Evolutionary conservation across 2,888 invertebrate genomes (phyloP).

Genomic region (Yponomeuta cagnagella): DNA sequence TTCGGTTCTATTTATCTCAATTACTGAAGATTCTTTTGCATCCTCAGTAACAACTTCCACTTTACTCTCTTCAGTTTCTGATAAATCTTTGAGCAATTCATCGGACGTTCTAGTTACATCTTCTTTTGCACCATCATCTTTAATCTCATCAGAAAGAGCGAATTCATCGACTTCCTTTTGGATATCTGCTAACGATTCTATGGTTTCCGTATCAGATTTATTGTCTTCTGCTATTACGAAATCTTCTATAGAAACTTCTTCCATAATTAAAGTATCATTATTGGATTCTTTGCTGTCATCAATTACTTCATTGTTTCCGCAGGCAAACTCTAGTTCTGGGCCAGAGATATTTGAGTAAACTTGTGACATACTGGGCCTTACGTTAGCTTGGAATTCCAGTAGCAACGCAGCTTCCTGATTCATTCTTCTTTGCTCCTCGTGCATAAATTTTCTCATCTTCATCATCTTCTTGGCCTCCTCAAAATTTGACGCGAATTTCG

Average conservation of each 20-base stretch:
- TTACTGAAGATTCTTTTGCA: slow-evolving; percentile 26
- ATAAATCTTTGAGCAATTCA: slow-evolving; percentile 29
- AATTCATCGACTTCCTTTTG: slow-evolving; percentile 15
- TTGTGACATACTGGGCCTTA: slow-evolving; percentile 64
- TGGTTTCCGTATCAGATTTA: neutral
- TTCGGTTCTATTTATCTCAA: slow-evolving; percentile 7
- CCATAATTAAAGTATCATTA: neutral
- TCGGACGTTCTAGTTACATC: slow-evolving; percentile 30
- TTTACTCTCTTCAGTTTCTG: slow-evolving; percentile 38
- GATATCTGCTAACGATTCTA: slow-evolving; percentile 22
- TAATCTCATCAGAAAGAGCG: slow-evolving; percentile 5
- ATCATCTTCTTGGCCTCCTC: slow-evolving; percentile 79
- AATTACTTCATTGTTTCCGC: slow-evolving; percentile 29
- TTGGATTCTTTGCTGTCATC: slow-evolving; percentile 1
- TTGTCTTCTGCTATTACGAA: neutral
- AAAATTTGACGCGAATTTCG: slow-evolving; percentile 81
- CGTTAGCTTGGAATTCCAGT: slow-evolving; percentile 67
- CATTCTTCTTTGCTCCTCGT: slow-evolving; percentile 76
- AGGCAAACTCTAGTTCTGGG: slow-evolving; percentile 68
- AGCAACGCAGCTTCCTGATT: slow-evolving; percentile 67
- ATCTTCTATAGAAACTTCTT: slow-evolving; percentile 7
- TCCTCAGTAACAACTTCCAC: neutral
- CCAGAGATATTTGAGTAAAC: slow-evolving; percentile 68
- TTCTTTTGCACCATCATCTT: slow-evolving; percentile 10
- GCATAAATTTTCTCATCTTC: slow-evolving; percentile 79